These are phyloP conservation scores for Metalampra italica DNA, from an alignment of 2,888 invertebrate genomes.

Conservation along the genomic window DNA sequence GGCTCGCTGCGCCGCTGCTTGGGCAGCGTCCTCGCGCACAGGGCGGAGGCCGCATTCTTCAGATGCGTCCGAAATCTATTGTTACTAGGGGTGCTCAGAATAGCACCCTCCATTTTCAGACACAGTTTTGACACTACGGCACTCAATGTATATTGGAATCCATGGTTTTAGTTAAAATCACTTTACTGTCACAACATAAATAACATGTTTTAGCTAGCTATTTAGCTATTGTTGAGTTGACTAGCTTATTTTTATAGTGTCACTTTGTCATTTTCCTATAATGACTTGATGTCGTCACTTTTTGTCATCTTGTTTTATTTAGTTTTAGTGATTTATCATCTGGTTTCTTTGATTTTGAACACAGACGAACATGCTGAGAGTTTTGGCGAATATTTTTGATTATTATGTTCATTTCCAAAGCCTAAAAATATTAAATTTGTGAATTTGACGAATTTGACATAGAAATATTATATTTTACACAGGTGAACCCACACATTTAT, in stretches of 20 bases:
- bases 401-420: conserved; percentile 3
- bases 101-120: conserved; percentile 72
- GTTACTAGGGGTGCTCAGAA: conserved; percentile 68
- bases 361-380: too few species aligned
- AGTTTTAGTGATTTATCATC: neutral
- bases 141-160: conserved; percentile 46
- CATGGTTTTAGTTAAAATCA: conserved; percentile 29
- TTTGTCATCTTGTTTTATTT: conserved; percentile 2
- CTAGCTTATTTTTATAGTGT: neutral
- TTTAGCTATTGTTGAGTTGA: neutral
- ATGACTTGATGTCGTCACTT: neutral
- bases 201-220: neutral
- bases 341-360: neutral
- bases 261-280: neutral
- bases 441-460: too few species aligned
- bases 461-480: too few species aligned
- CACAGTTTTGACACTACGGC: conserved; percentile 8
- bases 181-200: neutral
- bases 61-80: conserved; percentile 65
- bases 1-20: conserved; percentile 64
- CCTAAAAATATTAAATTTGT: too few species aligned
- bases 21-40: conserved; percentile 67
- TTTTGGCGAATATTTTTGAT: neutral
- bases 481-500: too few species aligned
- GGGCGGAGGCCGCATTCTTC: conserved; percentile 69